Percentiles rank a stretch among this genome's conserved stretches.
Evolutionary conservation across 64 coral and sea anemone species (phyloP).

Genomic region (Acropora yongei): DNA sequence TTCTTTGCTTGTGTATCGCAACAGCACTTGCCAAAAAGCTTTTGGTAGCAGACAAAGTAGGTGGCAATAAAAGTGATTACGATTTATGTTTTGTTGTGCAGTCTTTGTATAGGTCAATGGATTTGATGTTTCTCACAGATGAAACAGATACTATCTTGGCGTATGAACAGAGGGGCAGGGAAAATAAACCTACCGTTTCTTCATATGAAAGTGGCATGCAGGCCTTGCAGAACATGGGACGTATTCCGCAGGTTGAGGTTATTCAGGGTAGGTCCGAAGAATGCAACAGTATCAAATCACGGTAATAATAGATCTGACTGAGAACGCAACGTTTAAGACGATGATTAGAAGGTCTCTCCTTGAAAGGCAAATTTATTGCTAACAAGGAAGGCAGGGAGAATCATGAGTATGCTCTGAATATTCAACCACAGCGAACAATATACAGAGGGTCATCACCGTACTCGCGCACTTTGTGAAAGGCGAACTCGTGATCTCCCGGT

Average conservation of each 20-base stretch:
- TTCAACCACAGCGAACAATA: too few species aligned
- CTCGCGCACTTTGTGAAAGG: too few species aligned
- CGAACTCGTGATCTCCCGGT: too few species aligned
- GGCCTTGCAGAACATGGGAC: conserved; percentile 83
- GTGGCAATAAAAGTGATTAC: background rate
- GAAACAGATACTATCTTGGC: conserved; percentile 86
- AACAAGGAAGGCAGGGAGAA: too few species aligned
- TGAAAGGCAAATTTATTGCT: too few species aligned
- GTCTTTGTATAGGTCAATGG: conserved; percentile 72
- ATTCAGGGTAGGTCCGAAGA: conserved; percentile 72
- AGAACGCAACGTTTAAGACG: too few species aligned
- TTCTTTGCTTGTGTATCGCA: too few species aligned
- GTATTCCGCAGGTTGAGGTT: conserved; percentile 90
- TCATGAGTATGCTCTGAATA: too few species aligned
- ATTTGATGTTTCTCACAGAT: conserved; percentile 79
- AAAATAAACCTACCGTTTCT: conserved; percentile 42
- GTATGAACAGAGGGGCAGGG: conserved; percentile 84
- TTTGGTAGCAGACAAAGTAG: background rate
- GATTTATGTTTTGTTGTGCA: background rate
- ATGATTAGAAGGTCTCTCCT: too few species aligned
- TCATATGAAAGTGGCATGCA: conserved; percentile 95
- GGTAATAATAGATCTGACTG: background rate
- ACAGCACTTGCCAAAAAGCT: too few species aligned
- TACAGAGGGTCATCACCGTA: too few species aligned
- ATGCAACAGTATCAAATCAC: background rate